These are phyloP conservation scores for Blastomussa wellsi DNA, from an alignment of 92 coral and sea anemone genomes.

Conservation along the genomic window DNA sequence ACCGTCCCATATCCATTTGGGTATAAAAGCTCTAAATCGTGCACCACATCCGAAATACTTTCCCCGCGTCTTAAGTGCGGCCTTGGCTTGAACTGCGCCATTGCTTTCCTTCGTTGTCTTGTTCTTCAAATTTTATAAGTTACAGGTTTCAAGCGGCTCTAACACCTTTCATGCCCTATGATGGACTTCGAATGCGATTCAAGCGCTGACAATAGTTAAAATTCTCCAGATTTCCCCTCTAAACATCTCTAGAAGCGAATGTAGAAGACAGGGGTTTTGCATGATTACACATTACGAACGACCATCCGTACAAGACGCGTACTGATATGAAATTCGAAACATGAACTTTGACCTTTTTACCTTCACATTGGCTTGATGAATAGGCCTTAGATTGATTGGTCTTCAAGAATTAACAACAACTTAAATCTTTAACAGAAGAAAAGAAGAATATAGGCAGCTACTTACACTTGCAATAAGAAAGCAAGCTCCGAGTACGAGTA, in stretches of 20 bases:
- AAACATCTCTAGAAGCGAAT: not conserved
- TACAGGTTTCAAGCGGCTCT: too few relatives aligned
- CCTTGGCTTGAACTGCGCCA: not conserved
- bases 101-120: too few relatives aligned
- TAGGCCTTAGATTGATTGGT: too few relatives aligned
- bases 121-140: too few relatives aligned
- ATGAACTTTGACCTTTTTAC: not conserved
- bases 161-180: too few relatives aligned
- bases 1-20: not conserved
- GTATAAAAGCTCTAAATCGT: not conserved
- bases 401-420: too few relatives aligned
- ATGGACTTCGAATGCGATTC: not conserved
- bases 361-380: too few relatives aligned
- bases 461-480: too few relatives aligned
- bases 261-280: not conserved
- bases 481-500: too few relatives aligned
- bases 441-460: too few relatives aligned
- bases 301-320: not conserved
- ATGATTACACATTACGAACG: not conserved
- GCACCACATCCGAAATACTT: not conserved
- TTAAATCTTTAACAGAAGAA: too few relatives aligned
- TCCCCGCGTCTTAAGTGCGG: not conserved
- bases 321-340: not conserved
- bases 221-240: not conserved
- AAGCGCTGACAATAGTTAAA: not conserved